These are phyloP conservation scores for Ceratina australensis DNA, from an alignment of 1,140 invertebrate genomes.

Conservation along the genomic window DNA sequence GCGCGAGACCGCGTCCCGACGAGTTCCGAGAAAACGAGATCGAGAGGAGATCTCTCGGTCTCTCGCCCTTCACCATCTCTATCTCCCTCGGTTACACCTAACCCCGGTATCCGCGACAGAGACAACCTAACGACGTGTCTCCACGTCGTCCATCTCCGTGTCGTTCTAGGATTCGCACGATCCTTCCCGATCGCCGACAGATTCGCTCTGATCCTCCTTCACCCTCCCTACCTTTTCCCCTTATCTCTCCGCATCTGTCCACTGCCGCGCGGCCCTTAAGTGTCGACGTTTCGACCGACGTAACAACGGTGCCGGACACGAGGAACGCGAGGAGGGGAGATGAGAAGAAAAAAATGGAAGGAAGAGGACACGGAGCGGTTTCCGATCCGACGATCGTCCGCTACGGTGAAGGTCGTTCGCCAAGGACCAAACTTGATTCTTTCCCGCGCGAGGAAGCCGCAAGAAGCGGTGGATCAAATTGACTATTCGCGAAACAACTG, in stretches of 20 bases:
- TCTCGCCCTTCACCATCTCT: not conserved
- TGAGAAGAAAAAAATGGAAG: conserved; percentile 46
- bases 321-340: conserved; percentile 25
- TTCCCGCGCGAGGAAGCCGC: not conserved
- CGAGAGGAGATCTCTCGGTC: conserved; percentile 45
- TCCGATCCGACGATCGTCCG: conserved; percentile 42
- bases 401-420: conserved; percentile 41
- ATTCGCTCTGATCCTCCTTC: conserved; percentile 52
- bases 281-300: conserved; percentile 55
- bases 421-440: conserved; percentile 32
- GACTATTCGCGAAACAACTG: conserved; percentile 7
- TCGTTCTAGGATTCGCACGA: conserved; percentile 67
- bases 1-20: conserved; percentile 38
- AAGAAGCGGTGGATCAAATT: conserved; percentile 42
- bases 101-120: not conserved
- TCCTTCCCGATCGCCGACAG: conserved; percentile 57
- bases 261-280: conserved; percentile 36
- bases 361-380: conserved; percentile 37
- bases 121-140: conserved; percentile 56
- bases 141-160: conserved; percentile 66
- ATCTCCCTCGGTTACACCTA: not conserved
- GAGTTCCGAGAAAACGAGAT: conserved; percentile 70
- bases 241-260: conserved; percentile 38
- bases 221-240: conserved; percentile 21
- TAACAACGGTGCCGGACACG: conserved; percentile 52